Evolutionary conservation across 1,140 invertebrate species (phyloP), one percentile per base, ranked within the genome.

Genomic region (Caerostris extrusa): DNA sequence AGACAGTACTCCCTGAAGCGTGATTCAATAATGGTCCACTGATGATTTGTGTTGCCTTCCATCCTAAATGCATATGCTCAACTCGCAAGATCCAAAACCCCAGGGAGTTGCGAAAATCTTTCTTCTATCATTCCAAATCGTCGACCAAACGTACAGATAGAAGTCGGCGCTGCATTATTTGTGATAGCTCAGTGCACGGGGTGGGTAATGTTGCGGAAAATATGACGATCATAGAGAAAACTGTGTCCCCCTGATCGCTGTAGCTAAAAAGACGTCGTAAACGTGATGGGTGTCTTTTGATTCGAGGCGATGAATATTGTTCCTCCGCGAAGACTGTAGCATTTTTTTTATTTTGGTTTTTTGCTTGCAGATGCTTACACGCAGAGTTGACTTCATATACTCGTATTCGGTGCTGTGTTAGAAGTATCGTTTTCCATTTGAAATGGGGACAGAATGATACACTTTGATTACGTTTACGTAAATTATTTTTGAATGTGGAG

Each of bases 201-300:
- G 69, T 7, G 69, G 34, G 69, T 71, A 71, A 71, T 71, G 69
- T 71, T 50, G 69, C 69, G 34, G 69, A 71, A 71, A 71, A 71
- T 71, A 71, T 71, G 69, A 71, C 69, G 69, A 71, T 71, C n/a
- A 8, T 34, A 19, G 34, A 34, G 34, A 34, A 34, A 34, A 34
- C 34, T 34, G 34, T 34, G 34, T 8, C 34, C 19, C 69, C 19
- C 69, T 71, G 69, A 71, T 71, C 69, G 69, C 4, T 34, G 69
- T 34, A 71, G 34, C 69, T 71, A 71, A 71, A n/a, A 71, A 71
- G 69, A 71, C 69, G 19, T 71, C 69, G 69, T 8, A 19, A 71
- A 71, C 19, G 34, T 71, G 69, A 71, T 71, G 19, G 69, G 69
- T 34, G 8, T 53, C 7, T 71, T n/a, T 71, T 71, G 69, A 71